A percentile compares a stretch with the other conserved stretches of the same genome.
These are phyloP conservation scores for Drepana falcataria DNA, from an alignment of 2,888 invertebrate species.

Conservation along the genomic window DNA sequence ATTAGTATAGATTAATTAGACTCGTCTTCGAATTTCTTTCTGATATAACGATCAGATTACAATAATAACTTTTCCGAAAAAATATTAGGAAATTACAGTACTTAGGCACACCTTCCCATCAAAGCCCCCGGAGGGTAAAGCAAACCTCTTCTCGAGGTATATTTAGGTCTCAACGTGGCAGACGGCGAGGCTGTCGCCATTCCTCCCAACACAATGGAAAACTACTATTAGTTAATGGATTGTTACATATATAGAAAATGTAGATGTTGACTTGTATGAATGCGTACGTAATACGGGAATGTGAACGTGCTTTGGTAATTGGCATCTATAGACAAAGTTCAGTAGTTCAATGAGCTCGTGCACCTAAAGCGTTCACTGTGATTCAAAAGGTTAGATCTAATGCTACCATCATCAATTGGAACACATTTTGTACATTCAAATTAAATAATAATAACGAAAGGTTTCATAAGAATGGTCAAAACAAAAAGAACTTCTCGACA, in stretches of 20 bases:
- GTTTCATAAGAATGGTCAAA: neutral
- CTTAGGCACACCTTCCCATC: too few relatives aligned
- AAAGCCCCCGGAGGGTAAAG: too few relatives aligned
- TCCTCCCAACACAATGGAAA: too few relatives aligned
- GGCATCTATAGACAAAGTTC: constrained; percentile 60
- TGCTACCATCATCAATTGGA: constrained; percentile 16
- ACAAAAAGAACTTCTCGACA: neutral
- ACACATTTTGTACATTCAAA: neutral
- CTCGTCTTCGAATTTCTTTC: too few relatives aligned
- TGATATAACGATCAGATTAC: too few relatives aligned
- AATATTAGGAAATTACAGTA: too few relatives aligned
- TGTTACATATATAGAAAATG: constrained; percentile 12
- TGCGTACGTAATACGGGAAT: constrained; percentile 40
- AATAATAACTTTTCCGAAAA: too few relatives aligned
- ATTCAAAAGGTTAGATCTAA: constrained; percentile 58
- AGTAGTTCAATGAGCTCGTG: constrained; percentile 61
- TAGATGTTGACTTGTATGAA: constrained; percentile 28
- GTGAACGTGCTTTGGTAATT: constrained; percentile 53
- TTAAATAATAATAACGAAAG: neutral
- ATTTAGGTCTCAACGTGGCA: too few relatives aligned
- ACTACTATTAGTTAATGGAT: too few relatives aligned
- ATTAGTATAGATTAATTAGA: too few relatives aligned
- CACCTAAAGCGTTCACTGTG: constrained; percentile 58
- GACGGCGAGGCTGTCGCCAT: too few relatives aligned
- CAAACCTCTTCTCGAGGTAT: too few relatives aligned